These are phyloP conservation scores for Trichomycterus rosablanca DNA, from an alignment of 2,113 vertebrate species.

Conservation along the genomic window DNA sequence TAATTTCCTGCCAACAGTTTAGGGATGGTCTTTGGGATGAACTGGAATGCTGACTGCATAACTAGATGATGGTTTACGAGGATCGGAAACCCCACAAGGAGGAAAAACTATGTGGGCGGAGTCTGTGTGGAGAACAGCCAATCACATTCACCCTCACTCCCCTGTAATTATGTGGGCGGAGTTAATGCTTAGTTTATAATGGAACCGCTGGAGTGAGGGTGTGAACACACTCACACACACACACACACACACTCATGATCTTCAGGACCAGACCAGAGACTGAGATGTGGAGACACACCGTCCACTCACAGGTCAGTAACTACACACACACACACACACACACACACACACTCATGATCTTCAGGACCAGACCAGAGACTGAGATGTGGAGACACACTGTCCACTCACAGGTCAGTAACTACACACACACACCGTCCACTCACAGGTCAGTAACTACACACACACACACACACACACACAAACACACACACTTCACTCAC, in stretches of 20 bases:
- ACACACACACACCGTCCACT: not conserved
- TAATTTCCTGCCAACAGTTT: too few relatives aligned
- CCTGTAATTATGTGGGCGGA: slow-evolving; percentile 4
- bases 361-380: not conserved
- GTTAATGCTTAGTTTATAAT: slow-evolving; percentile 18
- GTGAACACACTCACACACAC: not conserved
- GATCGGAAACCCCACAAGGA: too few relatives aligned
- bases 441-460: too few relatives aligned
- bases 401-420: slow-evolving; percentile 23
- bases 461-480: not conserved
- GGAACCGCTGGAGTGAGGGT: not conserved
- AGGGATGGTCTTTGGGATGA: too few relatives aligned
- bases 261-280: not conserved
- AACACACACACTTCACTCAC: slow-evolving; percentile 8
- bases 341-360: not conserved
- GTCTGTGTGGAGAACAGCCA: too few relatives aligned
- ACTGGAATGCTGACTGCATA: too few relatives aligned
- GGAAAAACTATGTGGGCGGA: too few relatives aligned
- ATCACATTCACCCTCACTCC: slow-evolving; percentile 1
- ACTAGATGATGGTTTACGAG: too few relatives aligned
- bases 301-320: slow-evolving; percentile 23
- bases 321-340: not conserved
- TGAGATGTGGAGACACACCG: slow-evolving; percentile 19
- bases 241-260: not conserved
- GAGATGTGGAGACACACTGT: slow-evolving; percentile 20